These are phyloP conservation scores for Rhingia campestris DNA, from an alignment of 2,888 invertebrate genomes.

Conservation along the genomic window DNA sequence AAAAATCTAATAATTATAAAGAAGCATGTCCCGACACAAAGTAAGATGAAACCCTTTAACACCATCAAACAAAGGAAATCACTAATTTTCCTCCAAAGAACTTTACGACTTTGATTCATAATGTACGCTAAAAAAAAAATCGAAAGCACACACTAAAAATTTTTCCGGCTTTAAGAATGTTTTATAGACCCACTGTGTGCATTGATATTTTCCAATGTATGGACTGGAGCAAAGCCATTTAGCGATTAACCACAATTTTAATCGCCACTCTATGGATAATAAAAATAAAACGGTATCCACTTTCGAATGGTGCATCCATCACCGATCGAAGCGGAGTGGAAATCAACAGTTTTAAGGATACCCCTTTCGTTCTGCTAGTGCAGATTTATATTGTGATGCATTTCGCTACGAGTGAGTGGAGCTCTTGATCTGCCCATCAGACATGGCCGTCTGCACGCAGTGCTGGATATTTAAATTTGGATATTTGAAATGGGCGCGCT, in stretches of 20 bases:
- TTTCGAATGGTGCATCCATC: conserved; percentile 50
- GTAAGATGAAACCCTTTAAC: conserved; percentile 51
- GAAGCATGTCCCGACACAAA: conserved; percentile 22
- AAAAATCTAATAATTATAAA: conserved; percentile 50
- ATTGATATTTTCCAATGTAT: conserved; percentile 41
- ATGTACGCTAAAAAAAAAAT: conserved; percentile 4
- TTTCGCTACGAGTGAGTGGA: conserved; percentile 42
- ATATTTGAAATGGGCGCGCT: conserved; percentile 39
- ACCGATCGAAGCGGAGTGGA: conserved; percentile 34
- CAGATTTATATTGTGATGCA: conserved; percentile 35
- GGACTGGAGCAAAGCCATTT: conserved; percentile 25
- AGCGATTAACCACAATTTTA: conserved; percentile 70
- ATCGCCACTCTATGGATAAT: conserved; percentile 38
- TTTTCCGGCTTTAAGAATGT: conserved; percentile 48
- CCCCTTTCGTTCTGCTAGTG: not conserved
- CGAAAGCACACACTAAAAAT: conserved; percentile 9
- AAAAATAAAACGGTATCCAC: conserved; percentile 12
- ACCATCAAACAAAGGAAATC: conserved; percentile 39
- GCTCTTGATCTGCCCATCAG: conserved; percentile 20
- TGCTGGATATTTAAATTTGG: conserved; percentile 51
- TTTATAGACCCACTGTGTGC: conserved; percentile 9
- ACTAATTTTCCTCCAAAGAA: conserved; percentile 12
- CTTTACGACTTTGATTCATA: conserved; percentile 51
- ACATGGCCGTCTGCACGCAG: conserved; percentile 55
- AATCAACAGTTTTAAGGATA: conserved; percentile 45